phyloP scores from a whole-genome alignment of 2,888 invertebrate genomes.

The Xestia xanthographa region DNA sequence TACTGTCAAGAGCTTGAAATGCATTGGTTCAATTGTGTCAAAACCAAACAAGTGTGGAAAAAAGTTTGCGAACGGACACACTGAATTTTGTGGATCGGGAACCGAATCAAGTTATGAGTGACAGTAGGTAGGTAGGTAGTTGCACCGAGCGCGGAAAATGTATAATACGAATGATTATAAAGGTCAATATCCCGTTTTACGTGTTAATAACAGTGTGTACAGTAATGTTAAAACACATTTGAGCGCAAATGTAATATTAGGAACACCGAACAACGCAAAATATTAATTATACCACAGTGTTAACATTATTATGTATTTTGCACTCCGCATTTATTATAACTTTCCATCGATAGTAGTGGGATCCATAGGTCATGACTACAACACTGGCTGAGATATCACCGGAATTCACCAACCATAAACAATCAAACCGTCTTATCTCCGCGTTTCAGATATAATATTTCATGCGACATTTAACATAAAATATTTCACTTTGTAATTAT shows the following conservation, averaged over 20 bases:
- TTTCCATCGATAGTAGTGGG: background rate
- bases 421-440: background rate
- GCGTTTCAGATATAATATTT: slow-evolving; percentile 7
- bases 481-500: background rate
- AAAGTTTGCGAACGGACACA: no score
- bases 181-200: no score
- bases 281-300: background rate
- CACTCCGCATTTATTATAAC: background rate
- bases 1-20: no score
- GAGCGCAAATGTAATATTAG: background rate
- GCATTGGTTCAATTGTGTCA: no score
- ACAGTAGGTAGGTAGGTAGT: no score
- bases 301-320: background rate
- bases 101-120: no score
- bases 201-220: no score
- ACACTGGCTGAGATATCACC: slow-evolving; percentile 8
- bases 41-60: no score
- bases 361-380: background rate
- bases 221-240: background rate
- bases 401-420: slow-evolving; percentile 52
- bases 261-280: background rate
- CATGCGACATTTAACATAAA: background rate
- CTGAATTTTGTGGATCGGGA: no score
- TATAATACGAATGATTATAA: no score
- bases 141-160: no score